Percentiles rank a stretch among this genome's conserved stretches.
These are phyloP conservation scores for Calypte anna DNA, from an alignment of 2,113 vertebrate genomes.

Conservation along the genomic window DNA sequence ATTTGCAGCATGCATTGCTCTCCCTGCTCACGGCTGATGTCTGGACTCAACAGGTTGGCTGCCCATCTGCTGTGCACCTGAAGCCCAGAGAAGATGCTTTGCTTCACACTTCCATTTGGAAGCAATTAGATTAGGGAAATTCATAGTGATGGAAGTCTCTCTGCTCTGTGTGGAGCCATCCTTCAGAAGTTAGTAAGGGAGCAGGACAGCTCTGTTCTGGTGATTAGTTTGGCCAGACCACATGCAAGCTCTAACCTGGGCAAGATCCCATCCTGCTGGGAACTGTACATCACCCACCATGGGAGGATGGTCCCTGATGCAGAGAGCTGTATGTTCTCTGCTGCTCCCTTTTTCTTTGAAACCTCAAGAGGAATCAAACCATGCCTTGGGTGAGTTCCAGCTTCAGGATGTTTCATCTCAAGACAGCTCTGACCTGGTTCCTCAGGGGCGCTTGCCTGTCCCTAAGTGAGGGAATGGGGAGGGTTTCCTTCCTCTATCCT, in stretches of 20 bases:
- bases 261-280: neutral
- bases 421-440: neutral
- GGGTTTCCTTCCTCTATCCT: neutral
- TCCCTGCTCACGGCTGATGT: rapidly evolving
- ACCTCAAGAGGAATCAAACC: neutral
- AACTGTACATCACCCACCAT: neutral
- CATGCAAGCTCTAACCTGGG: neutral
- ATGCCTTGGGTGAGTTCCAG: neutral
- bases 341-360: neutral
- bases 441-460: neutral
- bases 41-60: neutral
- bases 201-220: neutral
- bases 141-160: neutral
- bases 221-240: neutral
- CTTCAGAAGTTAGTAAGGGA: neutral
- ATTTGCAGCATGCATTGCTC: neutral
- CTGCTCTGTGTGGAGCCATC: neutral
- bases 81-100: neutral
- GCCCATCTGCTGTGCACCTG: neutral
- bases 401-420: neutral
- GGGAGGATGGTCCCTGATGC: neutral
- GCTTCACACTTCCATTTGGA: neutral
- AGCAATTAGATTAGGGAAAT: neutral
- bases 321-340: neutral
- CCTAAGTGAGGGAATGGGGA: neutral